Conservation (phyloP, 2,797 vertebrate genomes). For the Paguma larvata region DNA sequence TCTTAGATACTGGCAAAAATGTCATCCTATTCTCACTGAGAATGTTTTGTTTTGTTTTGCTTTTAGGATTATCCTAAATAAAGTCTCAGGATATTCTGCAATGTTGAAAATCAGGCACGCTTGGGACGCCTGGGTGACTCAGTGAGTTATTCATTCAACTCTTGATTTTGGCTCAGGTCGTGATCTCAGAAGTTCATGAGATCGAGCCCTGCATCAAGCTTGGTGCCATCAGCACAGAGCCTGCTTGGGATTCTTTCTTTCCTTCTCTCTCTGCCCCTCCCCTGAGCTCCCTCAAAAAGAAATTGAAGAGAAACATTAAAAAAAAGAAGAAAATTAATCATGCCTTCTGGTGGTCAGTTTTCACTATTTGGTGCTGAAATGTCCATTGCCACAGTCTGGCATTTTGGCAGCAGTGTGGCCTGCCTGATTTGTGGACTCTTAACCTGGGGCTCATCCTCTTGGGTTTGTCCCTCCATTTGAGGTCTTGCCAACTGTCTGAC, state of each 20-base stretch:
- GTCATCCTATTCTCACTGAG: neutral
- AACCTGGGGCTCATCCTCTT: neutral
- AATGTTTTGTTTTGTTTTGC: neutral
- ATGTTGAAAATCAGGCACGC: neutral
- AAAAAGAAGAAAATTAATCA: neutral
- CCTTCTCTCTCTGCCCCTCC: too few species aligned
- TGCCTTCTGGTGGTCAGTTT: neutral
- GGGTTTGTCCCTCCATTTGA: neutral
- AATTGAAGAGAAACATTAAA: too few species aligned
- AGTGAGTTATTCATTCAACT: too few species aligned
- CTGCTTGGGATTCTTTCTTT: too few species aligned
- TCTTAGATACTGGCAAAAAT: neutral
- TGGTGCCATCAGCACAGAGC: too few species aligned
- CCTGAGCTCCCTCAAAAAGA: too few species aligned
- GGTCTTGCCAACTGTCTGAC: neutral
- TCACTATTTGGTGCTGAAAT: neutral
- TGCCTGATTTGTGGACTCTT: neutral
- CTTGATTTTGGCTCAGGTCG: too few species aligned
- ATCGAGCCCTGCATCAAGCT: too few species aligned
- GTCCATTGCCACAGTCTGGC: neutral
- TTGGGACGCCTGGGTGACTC: too few species aligned
- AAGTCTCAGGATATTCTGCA: neutral
- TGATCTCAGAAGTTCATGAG: too few species aligned
- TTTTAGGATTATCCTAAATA: neutral
- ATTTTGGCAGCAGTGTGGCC: neutral